A percentile compares a stretch with the other conserved stretches of the same genome.
phyloP scores from a whole-genome alignment of 2,797 vertebrate genomes.

The Lemur catta region DNA sequence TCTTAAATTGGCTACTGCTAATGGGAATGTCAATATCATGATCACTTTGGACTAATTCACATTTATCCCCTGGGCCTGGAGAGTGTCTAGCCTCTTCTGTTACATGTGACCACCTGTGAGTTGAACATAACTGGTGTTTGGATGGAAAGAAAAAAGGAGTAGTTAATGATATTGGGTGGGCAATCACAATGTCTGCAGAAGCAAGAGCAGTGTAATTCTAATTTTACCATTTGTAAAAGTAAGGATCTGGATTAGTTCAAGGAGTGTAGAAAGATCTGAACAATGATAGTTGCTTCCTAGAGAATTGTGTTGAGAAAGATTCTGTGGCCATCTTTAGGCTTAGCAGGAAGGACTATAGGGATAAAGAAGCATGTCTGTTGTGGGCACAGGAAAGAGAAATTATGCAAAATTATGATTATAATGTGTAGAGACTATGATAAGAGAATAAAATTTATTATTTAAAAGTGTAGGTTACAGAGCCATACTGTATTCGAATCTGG shows the following conservation, averaged over 20 bases:
- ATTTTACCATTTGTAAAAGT: not conserved
- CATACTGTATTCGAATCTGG: not conserved
- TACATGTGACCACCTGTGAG: not conserved
- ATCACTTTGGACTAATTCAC: not conserved
- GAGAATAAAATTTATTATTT: not conserved
- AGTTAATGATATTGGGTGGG: not conserved
- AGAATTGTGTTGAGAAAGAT: not conserved
- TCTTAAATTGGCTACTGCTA: not conserved
- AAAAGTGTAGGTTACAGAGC: not conserved
- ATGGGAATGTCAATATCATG: not conserved
- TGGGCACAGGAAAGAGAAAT: not conserved
- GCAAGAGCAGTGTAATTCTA: not conserved
- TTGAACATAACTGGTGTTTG: not conserved
- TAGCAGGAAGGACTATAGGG: not conserved
- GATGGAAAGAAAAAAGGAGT: not conserved
- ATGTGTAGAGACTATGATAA: not conserved
- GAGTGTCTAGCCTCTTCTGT: not conserved
- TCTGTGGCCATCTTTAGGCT: not conserved
- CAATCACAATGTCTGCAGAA: not conserved
- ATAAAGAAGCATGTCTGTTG: not conserved
- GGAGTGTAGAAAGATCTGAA: not conserved
- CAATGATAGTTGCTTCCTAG: not conserved
- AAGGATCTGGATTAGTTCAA: not conserved
- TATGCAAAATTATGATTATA: not conserved
- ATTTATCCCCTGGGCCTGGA: not conserved